Conservation (phyloP, 2,888 invertebrate species). For the Nasonovia ribisnigri region DNA sequence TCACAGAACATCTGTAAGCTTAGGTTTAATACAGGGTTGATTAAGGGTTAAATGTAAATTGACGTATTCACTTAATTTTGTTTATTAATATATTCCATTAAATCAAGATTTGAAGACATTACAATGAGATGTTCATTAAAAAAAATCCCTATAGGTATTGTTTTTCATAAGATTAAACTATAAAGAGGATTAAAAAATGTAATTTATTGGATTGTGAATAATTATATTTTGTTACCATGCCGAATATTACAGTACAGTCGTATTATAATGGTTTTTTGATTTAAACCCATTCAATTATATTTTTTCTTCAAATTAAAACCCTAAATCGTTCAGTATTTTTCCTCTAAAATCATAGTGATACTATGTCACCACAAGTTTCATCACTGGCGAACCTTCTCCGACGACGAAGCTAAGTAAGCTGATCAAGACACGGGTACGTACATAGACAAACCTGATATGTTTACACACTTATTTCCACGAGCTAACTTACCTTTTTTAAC, state of each 20-base stretch:
- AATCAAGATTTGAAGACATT: conserved; percentile 31
- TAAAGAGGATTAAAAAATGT: neutral
- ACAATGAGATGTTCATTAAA: neutral
- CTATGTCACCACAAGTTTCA: neutral
- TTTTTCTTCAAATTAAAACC: neutral
- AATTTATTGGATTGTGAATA: neutral
- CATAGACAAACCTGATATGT: neutral
- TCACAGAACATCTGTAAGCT: conserved; percentile 23
- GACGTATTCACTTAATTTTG: conserved; percentile 42
- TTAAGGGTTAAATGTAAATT: conserved; percentile 48
- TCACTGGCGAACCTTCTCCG: neutral
- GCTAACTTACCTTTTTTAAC: neutral
- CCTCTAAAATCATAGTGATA: neutral
- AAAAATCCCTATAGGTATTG: neutral
- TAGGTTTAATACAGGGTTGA: conserved; percentile 14
- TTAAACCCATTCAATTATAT: neutral
- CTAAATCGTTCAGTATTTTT: neutral
- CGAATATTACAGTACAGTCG: neutral
- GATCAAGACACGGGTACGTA: neutral
- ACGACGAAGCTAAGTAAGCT: neutral
- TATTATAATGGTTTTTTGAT: neutral
- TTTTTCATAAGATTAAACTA: neutral
- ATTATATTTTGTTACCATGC: neutral
- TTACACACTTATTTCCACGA: neutral
- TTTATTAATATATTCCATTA: conserved; percentile 43